Evolutionary conservation across 2,888 invertebrate species (phyloP), one percentile per base, ranked within the genome.

Genomic region (Amiota minor): DNA sequence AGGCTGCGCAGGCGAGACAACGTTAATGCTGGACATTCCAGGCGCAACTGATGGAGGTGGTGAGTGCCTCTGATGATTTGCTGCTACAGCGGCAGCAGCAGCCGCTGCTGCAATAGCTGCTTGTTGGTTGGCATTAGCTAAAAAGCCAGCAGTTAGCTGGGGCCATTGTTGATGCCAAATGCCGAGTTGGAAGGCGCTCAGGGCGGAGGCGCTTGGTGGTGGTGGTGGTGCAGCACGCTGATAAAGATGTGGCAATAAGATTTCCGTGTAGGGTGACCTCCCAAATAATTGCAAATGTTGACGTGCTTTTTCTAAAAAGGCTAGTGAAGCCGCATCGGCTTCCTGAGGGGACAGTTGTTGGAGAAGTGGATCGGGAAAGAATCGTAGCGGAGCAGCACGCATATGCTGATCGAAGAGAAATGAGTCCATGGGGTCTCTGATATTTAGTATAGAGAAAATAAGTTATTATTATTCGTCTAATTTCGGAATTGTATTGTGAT

Each of bases 101-200:
- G 85, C 85, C 0, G 87, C 87, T 0, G 83, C 84, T 0, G 87
- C 88, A n/a, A 87, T 83, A 0, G 87, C 88, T 0, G 89, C 88
- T 72, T 88, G 88, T 72, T 88, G 88, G 81, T 89, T 89, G 76
- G 89, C 88, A 74, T 87, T 89, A 72, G 89, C 89, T 72, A 90
- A 74, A 74, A 90, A 90, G 23, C 90, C 90, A 16, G 90, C 90
- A 8, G 90, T 89, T n/a, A 90, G 73, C 74, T 90, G 90, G 0
- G 90, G 90, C 90, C 90, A 90, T 77, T 90, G 90, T 50, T 90
- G 90, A 75, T 90, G 90, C 90, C 90, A 90, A 80, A 90, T 87
- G 72, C 90, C 90, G 56, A 90, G 82, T 78, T 90, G 90, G 23
- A 90, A 86, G 69, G 90, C 90, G 78, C 88, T 88, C 56, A 90